Base-by-base conservation (phyloP, 2,113 vertebrate genomes). In the Gymnogyps californianus region DNA sequence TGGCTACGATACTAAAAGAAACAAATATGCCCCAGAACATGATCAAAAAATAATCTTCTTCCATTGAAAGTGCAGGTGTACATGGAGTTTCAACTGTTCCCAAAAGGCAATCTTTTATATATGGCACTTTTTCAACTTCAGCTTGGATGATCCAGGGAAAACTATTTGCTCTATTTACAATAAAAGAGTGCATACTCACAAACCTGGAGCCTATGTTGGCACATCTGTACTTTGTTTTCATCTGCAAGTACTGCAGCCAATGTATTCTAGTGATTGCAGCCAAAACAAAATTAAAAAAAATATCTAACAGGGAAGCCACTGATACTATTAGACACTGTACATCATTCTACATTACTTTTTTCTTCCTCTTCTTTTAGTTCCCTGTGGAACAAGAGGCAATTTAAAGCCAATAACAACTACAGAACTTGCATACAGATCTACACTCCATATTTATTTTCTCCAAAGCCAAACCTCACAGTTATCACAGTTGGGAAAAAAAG, bases 91-190 rank as follows among this genome's bases (percentile, higher is more conserved):
- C 47, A 86, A 26, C 36, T 49, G 17, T 54, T 91, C 22, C 38
- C n/a, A 58, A 79, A 89, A 91, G 28, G 12, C 61, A 72, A 55
- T 51, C 13, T 90, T 94, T 79, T 76, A 22, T 40, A 52, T n/a
- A 36, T 92, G 49, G 25, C 62, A 59, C 20, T 66, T 89, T 83
- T 87, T 95, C 57, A 84, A 10, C 34, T 54, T 88, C 57, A 72
- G 8, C 36, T 79, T 96, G 64, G 59, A 65, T 74, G 46, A 90
- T 47, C 38, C 26, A 76, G 70, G 25, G 36, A 88, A 93, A 91
- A 22, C n/a, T 92, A 77, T 90, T 93, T 94, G 52, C 57, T 89
- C 49, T 75, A 20, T 89, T 94, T 71, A 76, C 38, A 93, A 82
- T 66, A 69, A 89, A 77, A 93, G 76, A 69, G 32, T 71, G 71